phyloP scores from a whole-genome alignment of 2,113 vertebrate genomes.

The Leptobrachium leishanense region DNA sequence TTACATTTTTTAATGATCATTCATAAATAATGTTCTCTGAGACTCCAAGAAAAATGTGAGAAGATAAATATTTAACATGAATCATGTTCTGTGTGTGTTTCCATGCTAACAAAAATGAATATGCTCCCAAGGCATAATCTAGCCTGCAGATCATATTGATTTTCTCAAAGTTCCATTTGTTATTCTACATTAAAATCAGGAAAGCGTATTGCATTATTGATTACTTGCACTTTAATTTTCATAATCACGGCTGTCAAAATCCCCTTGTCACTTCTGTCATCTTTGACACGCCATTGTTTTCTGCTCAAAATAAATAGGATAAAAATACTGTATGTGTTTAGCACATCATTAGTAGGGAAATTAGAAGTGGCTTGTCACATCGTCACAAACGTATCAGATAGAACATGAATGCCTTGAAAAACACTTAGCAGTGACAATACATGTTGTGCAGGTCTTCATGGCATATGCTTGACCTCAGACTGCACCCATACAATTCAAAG shows the following conservation, averaged over 20 bases:
- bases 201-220: conserved; percentile 29
- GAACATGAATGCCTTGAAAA: neutral
- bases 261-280: conserved; percentile 3
- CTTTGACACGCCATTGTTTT: conserved; percentile 15
- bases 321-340: no score
- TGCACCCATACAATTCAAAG: no score
- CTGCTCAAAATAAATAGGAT: conserved; percentile 12
- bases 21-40: no score
- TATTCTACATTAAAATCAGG: conserved; percentile 15
- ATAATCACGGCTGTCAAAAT: conserved; percentile 14
- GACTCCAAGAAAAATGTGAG: neutral
- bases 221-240: conserved; percentile 27
- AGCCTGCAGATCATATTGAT: conserved; percentile 23
- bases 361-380: no score
- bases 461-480: no score
- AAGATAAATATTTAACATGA: conserved; percentile 18
- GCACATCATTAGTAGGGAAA: no score
- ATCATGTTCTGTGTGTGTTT: conserved; percentile 16
- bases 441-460: no score
- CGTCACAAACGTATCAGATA: no score
- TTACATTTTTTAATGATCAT: no score
- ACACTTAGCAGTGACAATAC: neutral
- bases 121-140: conserved; percentile 3
- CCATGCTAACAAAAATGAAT: conserved; percentile 28
- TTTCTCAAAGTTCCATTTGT: conserved; percentile 27